Base-by-base conservation (phyloP, 2,797 vertebrate genomes). In the Pagetopsis macropterus region DNA sequence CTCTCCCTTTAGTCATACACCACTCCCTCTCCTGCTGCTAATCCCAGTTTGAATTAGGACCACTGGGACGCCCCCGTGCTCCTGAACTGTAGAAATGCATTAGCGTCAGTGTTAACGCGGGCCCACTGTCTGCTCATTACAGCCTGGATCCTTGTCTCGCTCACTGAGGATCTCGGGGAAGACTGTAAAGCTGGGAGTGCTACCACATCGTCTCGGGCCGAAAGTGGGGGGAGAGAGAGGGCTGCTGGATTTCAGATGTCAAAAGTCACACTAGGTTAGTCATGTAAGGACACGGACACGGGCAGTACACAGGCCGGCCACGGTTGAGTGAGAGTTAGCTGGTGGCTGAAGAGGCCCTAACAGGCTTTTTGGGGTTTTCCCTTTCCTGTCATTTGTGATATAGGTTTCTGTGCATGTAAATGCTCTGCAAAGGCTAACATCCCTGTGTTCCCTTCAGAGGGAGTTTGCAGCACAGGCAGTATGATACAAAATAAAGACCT, bases 61-160 rank as follows among this genome's bases (percentile, higher is more conserved):
- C 79, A 71, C n/a, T 21, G 73, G 76, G 70, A 80, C 7, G 41
- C 15, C 9, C 4, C 65, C 16, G 7, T 57, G 62, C 80, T 85
- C 76, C 87, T 67, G 75, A 83, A 78, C 81, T 82, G 89, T 84
- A 85, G 56, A 75, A 88, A 89, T 82, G 80, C 78, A 90, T 93
- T 92, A 87, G 81, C 63, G 11, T 87, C 89, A 78, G 77, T 72
- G 76, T 85, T 84, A 90, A 84, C 10, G 43, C 17, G n/a, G 19
- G 72, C 73, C 75, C 62, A 72, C 75, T 50, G 68, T 82, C 82
- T 84, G 77, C 89, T 87, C 79, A 84, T 89, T 86, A 87, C 51
- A 2, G 59, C 41, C 84, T 2, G 51, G 76, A 76, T 86, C 60
- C 80, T 67, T 56, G 48, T 80, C 70, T 57, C 4, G 40, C 79